Evolutionary conservation across 2,797 vertebrate genomes (phyloP), one percentile per base, ranked within the genome.

Genomic region (Synaphobranchus kaupii): DNA sequence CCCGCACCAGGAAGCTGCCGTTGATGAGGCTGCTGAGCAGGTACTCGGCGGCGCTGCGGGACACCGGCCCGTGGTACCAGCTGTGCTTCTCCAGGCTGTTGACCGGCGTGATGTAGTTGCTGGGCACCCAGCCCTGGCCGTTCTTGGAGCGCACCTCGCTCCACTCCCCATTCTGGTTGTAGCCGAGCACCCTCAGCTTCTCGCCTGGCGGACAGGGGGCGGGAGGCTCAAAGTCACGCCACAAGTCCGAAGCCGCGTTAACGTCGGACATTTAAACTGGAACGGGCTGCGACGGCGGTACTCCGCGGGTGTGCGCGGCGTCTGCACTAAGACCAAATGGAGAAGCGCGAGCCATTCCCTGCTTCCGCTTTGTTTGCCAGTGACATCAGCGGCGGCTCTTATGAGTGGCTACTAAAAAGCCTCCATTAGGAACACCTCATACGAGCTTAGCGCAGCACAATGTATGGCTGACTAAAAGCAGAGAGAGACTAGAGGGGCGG

Each of bases 151-250:
- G 97, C 89, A 99, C 99, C 91, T 99, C 99, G 50, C 99, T 99
- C 99, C 99, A 99, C 90, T 99, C 99, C 0, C 98, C 98, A 90
- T 99, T 99, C 96, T 99, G 99, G 94, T 99, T 99, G 93, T 99
- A 99, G 93, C 99, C 98, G 91, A 99, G 94, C 90, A 99, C 99
- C 84, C 98, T 95, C 39, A 99, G 95, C 95, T 99, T 99, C 94
- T 99, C 99, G 93, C 98, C 98, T 99, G 89, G 86, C 34, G 81
- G 58, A 44, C 58, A 80, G 68, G 48, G 50, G 60, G 56, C 68
- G 71, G 84, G 87, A 90, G 76, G 60, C 86, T 87, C 50, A 86
- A 39, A 87, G 20, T 86, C 12, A 34, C 39, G 47, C 31, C 25
- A 50, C 25, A 25, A 13, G 15, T 84, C 34, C 17, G 34, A 6